These are phyloP conservation scores for Cheumatopsyche charites DNA, from an alignment of 1,140 invertebrate genomes.

Conservation along the genomic window DNA sequence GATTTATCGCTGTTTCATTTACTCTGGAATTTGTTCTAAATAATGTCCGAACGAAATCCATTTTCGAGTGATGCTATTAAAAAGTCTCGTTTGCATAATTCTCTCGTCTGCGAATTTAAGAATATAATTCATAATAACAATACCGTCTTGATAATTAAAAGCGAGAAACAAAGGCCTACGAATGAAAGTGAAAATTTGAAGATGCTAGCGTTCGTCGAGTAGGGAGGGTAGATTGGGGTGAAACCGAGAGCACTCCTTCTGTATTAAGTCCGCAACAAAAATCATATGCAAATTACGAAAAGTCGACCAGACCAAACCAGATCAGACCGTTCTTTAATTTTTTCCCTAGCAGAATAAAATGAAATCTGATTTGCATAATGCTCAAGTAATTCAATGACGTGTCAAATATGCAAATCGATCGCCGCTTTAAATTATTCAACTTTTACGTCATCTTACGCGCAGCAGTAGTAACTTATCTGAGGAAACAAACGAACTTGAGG, in stretches of 20 bases:
- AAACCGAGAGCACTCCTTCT: not conserved
- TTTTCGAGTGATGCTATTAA: no score
- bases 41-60: no score
- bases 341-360: not conserved
- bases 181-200: constrained; percentile 6
- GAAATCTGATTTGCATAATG: constrained; percentile 18
- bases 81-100: constrained; percentile 5
- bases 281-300: constrained; percentile 27
- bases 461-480: not conserved
- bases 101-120: constrained; percentile 9
- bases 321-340: not conserved
- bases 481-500: not conserved
- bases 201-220: not conserved
- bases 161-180: not conserved
- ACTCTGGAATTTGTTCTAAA: no score
- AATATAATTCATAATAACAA: constrained; percentile 25
- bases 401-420: constrained; percentile 26
- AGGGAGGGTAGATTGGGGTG: not conserved
- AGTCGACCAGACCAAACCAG: not conserved
- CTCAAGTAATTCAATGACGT: constrained; percentile 20
- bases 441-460: not conserved
- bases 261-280: constrained; percentile 29
- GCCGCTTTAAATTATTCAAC: constrained; percentile 4
- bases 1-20: no score
- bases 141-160: constrained; percentile 16